These are phyloP conservation scores for Dicrostonyx torquatus DNA, from an alignment of 2,797 vertebrate species.

Conservation along the genomic window DNA sequence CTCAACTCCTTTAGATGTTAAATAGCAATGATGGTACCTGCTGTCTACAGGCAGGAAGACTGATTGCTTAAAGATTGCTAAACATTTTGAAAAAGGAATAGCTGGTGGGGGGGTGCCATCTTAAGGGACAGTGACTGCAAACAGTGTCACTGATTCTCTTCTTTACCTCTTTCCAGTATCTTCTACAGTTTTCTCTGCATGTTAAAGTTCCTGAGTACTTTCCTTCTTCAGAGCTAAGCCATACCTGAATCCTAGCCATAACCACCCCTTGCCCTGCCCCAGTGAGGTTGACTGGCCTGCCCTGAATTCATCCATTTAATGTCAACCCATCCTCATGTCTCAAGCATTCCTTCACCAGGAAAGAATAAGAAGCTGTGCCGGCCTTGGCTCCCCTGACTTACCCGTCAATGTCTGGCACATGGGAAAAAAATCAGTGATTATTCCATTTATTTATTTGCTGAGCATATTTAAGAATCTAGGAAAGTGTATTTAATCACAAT, in stretches of 20 bases:
- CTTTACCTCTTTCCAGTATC: background rate
- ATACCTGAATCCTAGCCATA: background rate
- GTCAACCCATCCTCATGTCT: background rate
- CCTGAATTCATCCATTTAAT: background rate
- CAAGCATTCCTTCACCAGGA: background rate
- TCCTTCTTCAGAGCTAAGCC: background rate
- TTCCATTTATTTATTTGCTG: background rate
- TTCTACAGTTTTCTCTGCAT: slow-evolving; percentile 11
- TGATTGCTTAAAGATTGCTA: slow-evolving; percentile 55
- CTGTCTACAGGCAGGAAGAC: background rate
- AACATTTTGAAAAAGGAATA: slow-evolving; percentile 43
- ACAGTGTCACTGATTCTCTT: slow-evolving; percentile 11
- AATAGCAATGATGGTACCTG: slow-evolving; percentile 57
- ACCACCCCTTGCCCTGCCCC: too few species aligned
- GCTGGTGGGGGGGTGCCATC: accelerated
- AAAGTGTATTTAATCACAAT: slow-evolving; percentile 10
- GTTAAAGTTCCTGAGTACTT: background rate
- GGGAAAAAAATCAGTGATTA: background rate
- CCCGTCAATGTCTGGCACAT: background rate
- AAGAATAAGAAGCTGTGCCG: background rate
- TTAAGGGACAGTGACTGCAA: slow-evolving; percentile 30
- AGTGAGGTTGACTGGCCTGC: background rate
- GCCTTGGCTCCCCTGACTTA: background rate
- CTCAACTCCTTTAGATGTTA: slow-evolving; percentile 40
- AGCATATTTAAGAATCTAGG: background rate